Evolutionary conservation across 1,140 invertebrate genomes (phyloP), one percentile per base, ranked within the genome.

Genomic region (Teleopsis dalmanni): DNA sequence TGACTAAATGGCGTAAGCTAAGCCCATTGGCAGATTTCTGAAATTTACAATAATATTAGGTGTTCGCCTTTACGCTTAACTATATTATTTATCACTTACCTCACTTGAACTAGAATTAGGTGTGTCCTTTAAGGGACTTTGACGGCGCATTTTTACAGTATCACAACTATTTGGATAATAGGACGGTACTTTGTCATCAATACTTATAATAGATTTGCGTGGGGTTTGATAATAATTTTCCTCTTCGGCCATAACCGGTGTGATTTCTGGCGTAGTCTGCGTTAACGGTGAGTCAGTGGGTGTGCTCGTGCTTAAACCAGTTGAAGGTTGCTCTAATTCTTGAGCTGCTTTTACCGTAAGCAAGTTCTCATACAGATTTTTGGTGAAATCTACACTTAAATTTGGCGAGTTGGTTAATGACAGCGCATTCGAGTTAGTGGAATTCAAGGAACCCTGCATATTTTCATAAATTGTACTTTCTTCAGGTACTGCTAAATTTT

Each of bases 81-180:
- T 31, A 31, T 14, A 19, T 3, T 10, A 27, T 43, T 25, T 43
- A 27, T 29, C 27, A 13, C 41, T 29, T 46, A 46, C 37, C 35
- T 37, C 34, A 22, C 3, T 27, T 38, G 22, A 21, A 19, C 14
- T 41, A 10, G 45, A 45, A 44, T 43, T 52, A 13, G 16, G 16
- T 14, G 40, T 35, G 1, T 26, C 40, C 8, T 29, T 6, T 43
- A 6, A 29, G 10, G 26, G 57, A 47, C n/a, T n/a, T n/a, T 60
- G 60, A 23, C 65, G 56, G 29, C 60, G 62, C 5, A 57, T 55
- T 48, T 69, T 69, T 0, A 60, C 19, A 0, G 62, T 62, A 33
- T 69, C 65, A 47, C 65, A 69, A 33, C 59, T 69, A 31, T 70
- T 70, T 6, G 67, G 67, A 52, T 70, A 70, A 38, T 70, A 70